Evolutionary conservation across 2,113 vertebrate genomes (phyloP).

Genomic region (Pelvicachromis taeniatus): DNA sequence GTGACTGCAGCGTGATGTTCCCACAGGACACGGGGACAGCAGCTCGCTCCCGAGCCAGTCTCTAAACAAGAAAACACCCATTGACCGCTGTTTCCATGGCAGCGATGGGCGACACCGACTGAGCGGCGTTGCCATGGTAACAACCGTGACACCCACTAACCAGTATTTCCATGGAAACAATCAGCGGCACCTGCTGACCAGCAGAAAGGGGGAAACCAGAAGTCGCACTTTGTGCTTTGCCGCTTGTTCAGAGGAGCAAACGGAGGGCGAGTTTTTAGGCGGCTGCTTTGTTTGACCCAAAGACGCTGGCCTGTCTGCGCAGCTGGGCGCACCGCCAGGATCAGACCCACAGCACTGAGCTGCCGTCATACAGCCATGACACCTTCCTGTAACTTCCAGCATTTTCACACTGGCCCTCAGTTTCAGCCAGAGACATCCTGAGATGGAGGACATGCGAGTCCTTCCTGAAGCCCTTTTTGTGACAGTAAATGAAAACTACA

Average conservation of each 20-base stretch:
- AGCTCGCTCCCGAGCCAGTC: neutral
- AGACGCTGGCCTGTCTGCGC: neutral
- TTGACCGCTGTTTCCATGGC: neutral
- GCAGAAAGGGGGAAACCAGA: neutral
- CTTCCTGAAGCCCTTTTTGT: neutral
- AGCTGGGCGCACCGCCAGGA: neutral
- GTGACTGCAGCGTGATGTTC: neutral
- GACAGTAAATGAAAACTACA: neutral
- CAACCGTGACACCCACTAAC: neutral
- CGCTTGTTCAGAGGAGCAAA: neutral
- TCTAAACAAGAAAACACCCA: neutral
- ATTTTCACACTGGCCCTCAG: neutral
- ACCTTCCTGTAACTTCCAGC: neutral
- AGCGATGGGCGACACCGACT: neutral
- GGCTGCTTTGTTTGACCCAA: neutral
- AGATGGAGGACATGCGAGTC: neutral
- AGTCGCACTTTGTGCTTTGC: neutral
- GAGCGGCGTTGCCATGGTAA: neutral
- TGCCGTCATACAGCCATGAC: neutral
- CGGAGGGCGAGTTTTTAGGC: neutral
- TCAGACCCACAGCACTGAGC: neutral
- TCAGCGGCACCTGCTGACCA: neutral
- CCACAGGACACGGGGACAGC: neutral
- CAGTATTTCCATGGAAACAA: neutral
- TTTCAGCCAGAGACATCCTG: neutral